Base-by-base conservation (phyloP, 2,888 invertebrate species). In the Abscondita cerata region DNA sequence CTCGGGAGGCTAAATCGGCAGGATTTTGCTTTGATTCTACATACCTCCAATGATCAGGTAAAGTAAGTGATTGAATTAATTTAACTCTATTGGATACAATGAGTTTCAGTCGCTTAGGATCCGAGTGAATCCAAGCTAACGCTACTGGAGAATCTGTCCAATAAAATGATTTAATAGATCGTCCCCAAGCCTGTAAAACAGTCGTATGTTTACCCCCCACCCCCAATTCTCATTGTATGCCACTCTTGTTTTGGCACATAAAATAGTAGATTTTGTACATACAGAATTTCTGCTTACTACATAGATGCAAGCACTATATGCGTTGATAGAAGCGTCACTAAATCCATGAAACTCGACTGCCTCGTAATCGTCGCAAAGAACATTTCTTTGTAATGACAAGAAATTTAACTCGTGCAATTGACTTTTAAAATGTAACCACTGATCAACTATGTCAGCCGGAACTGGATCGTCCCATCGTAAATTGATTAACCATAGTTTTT, bases 401-500 rank as follows among this genome's bases (percentile, higher is more conserved):
- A 12, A 1, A 18, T 55, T 55, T 13, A 41, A 41, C 1, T 6
- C 5, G 2, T 12, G 4, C 3, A 38, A 8, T 38, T 38, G 12
- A 4, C 13, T 25, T 15, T 18, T n/a, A 20, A 25, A 47, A 5
- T 8, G n/a, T 6, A 13, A 15, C 55, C 55, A 55, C 11, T 13
- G 11, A 47, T 41, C 16, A 20, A 16, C 16, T 19, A 55, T 18
- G 2, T 55, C 18, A 12, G 8, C n/a, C 9, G 55, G 47, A 15
- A 55, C 13, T 6, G 15, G 5, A 2, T 44, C 20, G 18, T 55
- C 55, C 55, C 55, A 55, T n/a, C 8, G 15, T 2, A 47, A 13
- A 13, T 47, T 55, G 2, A 5, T 6, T 9, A 38, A 18, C 56
- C 56, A 56, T 6, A 56, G 12, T 18, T 38, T 15, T 34, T 56